Percentiles rank a stretch among this genome's conserved stretches.
Conservation (phyloP, 1,140 invertebrate genomes). For the Heliothis subflexa region DNA sequence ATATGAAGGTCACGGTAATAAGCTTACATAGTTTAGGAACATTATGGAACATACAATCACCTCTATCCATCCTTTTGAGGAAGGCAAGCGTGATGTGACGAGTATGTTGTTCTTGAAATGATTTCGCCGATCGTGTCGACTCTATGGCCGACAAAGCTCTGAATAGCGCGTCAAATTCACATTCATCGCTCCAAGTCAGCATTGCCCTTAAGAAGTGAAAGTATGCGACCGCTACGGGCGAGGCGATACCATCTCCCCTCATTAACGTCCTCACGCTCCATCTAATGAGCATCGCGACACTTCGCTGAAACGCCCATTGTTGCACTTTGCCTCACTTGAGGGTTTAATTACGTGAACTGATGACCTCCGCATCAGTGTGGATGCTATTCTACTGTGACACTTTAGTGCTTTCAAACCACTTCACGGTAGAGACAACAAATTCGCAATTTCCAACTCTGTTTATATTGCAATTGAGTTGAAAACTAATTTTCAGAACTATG, state of each 20-base stretch:
- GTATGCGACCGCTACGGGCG: constrained; percentile 57
- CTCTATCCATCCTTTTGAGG: no score
- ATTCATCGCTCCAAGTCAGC: constrained; percentile 52
- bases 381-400: constrained; percentile 49
- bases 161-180: neutral
- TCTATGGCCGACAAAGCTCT: constrained; percentile 7
- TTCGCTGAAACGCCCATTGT: constrained; percentile 55
- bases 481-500: neutral
- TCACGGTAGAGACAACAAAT: constrained; percentile 32
- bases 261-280: constrained; percentile 72
- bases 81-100: no score
- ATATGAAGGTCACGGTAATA: no score
- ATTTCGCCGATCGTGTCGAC: neutral
- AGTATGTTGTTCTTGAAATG: no score
- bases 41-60: no score
- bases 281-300: constrained; percentile 72
- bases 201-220: constrained; percentile 74
- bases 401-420: constrained; percentile 37
- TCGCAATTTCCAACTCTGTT: constrained; percentile 14
- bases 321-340: constrained; percentile 63
- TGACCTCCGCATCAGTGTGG: constrained; percentile 42
- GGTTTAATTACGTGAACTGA: constrained; percentile 49
- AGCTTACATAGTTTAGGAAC: no score
- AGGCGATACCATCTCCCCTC: constrained; percentile 72
- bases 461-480: neutral